Evolutionary conservation across 2,797 vertebrate genomes (phyloP).

Genomic region (Myotis daubentonii): DNA sequence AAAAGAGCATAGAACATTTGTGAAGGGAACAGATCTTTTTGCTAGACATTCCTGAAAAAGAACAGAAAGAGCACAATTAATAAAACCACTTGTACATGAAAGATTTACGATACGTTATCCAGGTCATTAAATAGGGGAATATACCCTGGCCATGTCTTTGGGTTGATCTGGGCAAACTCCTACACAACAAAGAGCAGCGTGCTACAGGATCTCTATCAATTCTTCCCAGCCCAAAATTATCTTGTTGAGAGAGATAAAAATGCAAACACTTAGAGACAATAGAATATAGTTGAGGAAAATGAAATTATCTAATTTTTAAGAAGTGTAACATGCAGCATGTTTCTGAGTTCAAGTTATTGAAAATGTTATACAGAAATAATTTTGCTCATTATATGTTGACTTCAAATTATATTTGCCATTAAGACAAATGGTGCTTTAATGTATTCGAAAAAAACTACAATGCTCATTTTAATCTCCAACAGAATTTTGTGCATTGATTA

Average conservation of each 20-base stretch:
- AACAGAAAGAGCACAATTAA: slow-evolving; percentile 50
- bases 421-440: not conserved
- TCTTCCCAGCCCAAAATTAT: not conserved
- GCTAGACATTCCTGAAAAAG: slow-evolving; percentile 4
- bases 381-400: not conserved
- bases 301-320: slow-evolving; percentile 17
- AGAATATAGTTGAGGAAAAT: not conserved
- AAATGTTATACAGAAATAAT: slow-evolving; percentile 44
- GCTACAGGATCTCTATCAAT: not conserved
- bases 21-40: slow-evolving; percentile 15
- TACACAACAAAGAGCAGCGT: not conserved
- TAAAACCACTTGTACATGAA: slow-evolving; percentile 6
- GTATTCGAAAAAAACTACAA: not conserved
- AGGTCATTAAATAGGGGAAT: not conserved
- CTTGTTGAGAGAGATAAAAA: slow-evolving; percentile 46
- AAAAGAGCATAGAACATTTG: slow-evolving; percentile 40
- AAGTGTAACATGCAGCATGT: not conserved
- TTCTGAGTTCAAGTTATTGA: not conserved
- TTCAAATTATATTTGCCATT: slow-evolving; percentile 18
- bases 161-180: not conserved
- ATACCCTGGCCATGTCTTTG: not conserved
- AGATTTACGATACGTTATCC: not conserved
- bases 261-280: not conserved
- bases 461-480: not conserved
- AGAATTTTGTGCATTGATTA: not conserved